These are phyloP conservation scores for Tachysurus vachellii DNA, from an alignment of 2,113 vertebrate species.

Conservation along the genomic window DNA sequence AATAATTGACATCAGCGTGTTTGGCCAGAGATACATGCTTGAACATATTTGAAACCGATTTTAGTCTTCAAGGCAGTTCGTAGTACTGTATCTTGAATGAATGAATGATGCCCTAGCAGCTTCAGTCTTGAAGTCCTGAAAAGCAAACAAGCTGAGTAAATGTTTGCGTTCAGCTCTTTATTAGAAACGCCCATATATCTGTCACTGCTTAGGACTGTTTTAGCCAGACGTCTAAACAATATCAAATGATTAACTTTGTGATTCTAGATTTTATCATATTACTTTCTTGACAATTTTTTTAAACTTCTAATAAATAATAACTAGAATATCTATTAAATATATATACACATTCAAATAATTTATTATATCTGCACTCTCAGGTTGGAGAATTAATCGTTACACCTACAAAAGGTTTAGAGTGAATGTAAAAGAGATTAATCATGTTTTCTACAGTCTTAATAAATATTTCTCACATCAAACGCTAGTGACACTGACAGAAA, in stretches of 20 bases:
- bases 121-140: not conserved
- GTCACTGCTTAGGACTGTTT: not conserved
- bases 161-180: not conserved
- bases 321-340: not conserved
- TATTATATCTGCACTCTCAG: not conserved
- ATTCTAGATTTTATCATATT: not conserved
- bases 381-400: not conserved
- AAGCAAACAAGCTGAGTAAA: not conserved
- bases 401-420: not conserved
- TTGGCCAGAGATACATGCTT: conserved; percentile 25
- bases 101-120: not conserved
- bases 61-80: not conserved
- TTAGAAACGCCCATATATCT: not conserved
- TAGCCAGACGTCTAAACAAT: not conserved
- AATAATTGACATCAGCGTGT: conserved; percentile 42
- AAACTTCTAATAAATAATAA: too few relatives aligned
- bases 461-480: conserved; percentile 33
- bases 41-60: conserved; percentile 27
- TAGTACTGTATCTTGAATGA: not conserved
- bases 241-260: not conserved
- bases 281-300: too few relatives aligned
- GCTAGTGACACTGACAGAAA: conserved; percentile 4
- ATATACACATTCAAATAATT: not conserved
- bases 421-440: not conserved
- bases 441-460: conserved; percentile 9